Base-by-base conservation (phyloP, 2,113 vertebrate genomes). In the Erythrocebus patas region DNA sequence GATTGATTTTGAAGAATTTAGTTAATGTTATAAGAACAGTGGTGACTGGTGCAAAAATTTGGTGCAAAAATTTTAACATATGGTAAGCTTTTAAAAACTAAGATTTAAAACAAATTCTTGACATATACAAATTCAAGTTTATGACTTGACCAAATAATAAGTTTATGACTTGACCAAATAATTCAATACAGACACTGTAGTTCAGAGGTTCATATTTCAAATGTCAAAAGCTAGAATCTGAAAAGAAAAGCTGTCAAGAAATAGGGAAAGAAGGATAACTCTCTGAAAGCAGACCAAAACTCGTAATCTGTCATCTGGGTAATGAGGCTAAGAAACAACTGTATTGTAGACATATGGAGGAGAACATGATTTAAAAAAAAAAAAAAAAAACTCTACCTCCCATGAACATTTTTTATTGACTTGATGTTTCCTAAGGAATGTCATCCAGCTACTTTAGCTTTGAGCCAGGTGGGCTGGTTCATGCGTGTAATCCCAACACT, bases 1-100 rank as follows among this genome's bases (percentile, higher is more conserved):
- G 55, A 66, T 2, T 76, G 84, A 81, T 89, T 97, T 93, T 73
- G 40, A 98, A 82, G 30, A 30, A 92, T n/a, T 85, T 82, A 82
- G 20, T 91, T 96, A 96, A 88, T 52, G 20, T 72, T 91, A 70
- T 79, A 12, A 59, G 48, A 91, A 88, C 55, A 89, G 25, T 78
- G 73, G 20, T 66, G n/a, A 89, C 30, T 45, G 17, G 45, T 92
- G 59, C 25, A n/a, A 92, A 79, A 81, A 80, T 73, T 87, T 78
- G 17, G 45, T 92, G 59, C 25, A n/a, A 92, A 79, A 81, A 80
- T 73, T 87, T 78, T 90, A 70, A 64, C 32, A 23, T 14, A 72
- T 35, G 12, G 3, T 76, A 64, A 73, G 22, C 30, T 81, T 30
- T 79, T 30, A 73, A 27, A 76, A 76, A 48, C 30, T 8, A 96